Evolutionary conservation across 2,113 vertebrate species (phyloP), one percentile per base, ranked within the genome.

Genomic region (Romanogobio albipinnatus): DNA sequence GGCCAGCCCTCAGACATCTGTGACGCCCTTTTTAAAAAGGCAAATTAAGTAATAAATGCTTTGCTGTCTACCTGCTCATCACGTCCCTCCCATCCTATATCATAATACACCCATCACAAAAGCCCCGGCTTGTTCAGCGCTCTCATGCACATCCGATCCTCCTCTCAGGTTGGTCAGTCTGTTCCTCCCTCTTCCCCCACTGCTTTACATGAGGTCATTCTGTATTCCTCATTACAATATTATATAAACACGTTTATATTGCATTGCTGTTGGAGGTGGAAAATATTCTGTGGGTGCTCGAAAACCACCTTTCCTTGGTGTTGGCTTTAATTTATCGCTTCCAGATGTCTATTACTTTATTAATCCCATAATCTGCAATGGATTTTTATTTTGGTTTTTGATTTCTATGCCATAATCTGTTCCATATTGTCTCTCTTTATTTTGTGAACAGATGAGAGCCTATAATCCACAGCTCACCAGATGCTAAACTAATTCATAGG

Each of bases 21-120:
- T 88, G 88, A 89, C 85, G 89, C 88, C 89, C 91, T 89, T 90
- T 89, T 84, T 92, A 90, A 91, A 86, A 91, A 86, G 88, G 70
- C 86, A 91, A 92, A 92, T 92, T 90, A 90, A 89, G 85, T 90
- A 86, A 87, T 89, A 92, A 85, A 77, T 75, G 75, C 59, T 84
- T 84, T 51, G 70, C 75, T 14, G 19, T 80, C 76, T 84, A 51
- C 61, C 70, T 62, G 66, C 53, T 58, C 36, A 74, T 83, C 73
- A 78, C 13, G 1, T 58, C 22, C 59, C 39, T 59, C 68, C 58
- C 78, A 29, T 58, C 64, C 66, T 33, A 24, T 39, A 58, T 82
- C 81, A 58, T 36, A 71, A 82, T 58, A 53, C 84, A 81, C 7
- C 49, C 24, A 49, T 74, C 53, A 49, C 75, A 78, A 68, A 77